Percentiles rank a stretch among this genome's conserved stretches.
Evolutionary conservation across 2,113 vertebrate species (phyloP).

Genomic region (Psammodynastes pulverulentus): DNA sequence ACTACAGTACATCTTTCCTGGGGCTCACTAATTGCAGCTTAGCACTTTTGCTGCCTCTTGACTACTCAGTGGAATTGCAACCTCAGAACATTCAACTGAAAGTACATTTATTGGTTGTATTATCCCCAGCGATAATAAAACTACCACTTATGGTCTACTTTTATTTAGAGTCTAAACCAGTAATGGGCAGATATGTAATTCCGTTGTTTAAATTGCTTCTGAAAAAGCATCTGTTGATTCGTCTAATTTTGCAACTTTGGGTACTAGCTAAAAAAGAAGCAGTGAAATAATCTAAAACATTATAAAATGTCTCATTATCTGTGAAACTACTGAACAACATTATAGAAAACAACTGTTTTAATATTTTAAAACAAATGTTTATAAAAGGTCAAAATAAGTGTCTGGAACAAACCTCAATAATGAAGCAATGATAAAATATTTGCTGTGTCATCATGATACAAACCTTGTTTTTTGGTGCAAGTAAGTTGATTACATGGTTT

Average conservation of each 20-base stretch:
- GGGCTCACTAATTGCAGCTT: conserved; percentile 35
- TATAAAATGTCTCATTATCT: conserved; percentile 8
- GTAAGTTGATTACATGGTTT: background rate
- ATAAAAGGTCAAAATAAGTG: background rate
- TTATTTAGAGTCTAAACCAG: conserved; percentile 23
- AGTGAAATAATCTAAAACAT: background rate
- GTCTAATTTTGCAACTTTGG: background rate
- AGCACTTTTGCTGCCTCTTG: conserved; percentile 49
- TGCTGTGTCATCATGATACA: background rate
- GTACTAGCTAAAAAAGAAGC: background rate
- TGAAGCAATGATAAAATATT: background rate
- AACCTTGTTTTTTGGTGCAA: background rate
- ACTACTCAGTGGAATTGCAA: conserved; percentile 48
- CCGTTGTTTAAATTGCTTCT: conserved; percentile 22
- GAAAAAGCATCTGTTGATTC: background rate
- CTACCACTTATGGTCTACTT: background rate
- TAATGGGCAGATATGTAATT: conserved; percentile 30
- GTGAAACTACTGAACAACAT: conserved; percentile 8
- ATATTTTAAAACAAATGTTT: conserved; percentile 48
- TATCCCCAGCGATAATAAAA: conserved; percentile 28
- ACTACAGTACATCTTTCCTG: conserved; percentile 1
- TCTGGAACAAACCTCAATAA: background rate
- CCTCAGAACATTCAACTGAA: conserved; percentile 40
- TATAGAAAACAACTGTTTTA: conserved; percentile 28
- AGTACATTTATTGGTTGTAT: conserved; percentile 37